Evolutionary conservation across 2,797 vertebrate species (phyloP), one percentile per base, ranked within the genome.

Genomic region (Meda fulgida): DNA sequence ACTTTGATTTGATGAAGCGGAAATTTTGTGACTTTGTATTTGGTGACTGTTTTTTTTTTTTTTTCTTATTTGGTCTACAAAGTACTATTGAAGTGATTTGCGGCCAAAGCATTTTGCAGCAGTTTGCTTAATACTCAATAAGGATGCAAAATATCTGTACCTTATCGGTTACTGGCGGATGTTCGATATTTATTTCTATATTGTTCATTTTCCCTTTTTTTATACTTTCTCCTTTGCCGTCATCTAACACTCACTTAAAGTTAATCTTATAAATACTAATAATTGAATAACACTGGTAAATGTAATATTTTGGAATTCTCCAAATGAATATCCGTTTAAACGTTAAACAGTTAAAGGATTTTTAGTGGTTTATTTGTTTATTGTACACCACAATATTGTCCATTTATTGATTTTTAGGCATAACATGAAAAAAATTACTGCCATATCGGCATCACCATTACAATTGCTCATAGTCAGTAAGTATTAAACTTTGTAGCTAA

Each of bases 1-100:
- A 63, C n/a, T 78, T 73, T 51, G 58, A 75, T 71, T 65, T 76
- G 58, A 75, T 69, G 85, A 16, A 1, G 8, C 26, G 55, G 9
- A 76, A 5, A 29, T 36, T 16, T 46, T 31, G 14, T 31, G 63
- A 65, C 63, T 40, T 51, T 51, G 48, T 51, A 18, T 18, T 19
- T 78, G 19, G 16, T 71, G 29, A 53, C 5, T 7, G 46, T n/a
- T 60, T 67, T 63, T 77, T 55, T 58, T 4, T 58, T 0, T n/a
- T 23, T n/a, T 19, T 48, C n/a, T 46, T 31, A 21, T 43, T 21
- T n/a, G 36, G 38, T 36, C 71, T 78, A 48, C 40, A 67, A 53
- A 67, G 23, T 23, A 34, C 71, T 19, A 6, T 43, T 78, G 34
- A 46, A 75, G 29, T 38, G 38, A 60, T 63, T 29, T 73, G 36